Evolutionary conservation across 1,140 invertebrate genomes (phyloP).

Genomic region (Platyscapa corneri): DNA sequence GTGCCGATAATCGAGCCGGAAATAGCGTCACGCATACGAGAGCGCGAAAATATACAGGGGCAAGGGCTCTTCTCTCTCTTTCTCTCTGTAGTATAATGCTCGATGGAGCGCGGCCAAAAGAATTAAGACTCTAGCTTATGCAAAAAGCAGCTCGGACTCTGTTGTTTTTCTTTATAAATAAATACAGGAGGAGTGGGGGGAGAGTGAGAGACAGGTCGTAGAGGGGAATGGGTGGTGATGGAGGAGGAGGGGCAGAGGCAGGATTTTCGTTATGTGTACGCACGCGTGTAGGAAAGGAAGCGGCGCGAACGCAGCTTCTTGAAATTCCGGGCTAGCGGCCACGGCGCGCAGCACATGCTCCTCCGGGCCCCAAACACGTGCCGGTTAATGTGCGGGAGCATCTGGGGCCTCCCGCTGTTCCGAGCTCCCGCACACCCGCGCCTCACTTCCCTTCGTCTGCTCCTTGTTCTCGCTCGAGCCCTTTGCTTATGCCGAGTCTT

Average conservation of each 20-base stretch:
- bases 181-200: background rate
- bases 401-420: background rate
- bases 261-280: background rate
- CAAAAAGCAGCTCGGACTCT: background rate
- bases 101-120: slow-evolving; percentile 51
- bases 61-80: slow-evolving; percentile 29
- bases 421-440: background rate
- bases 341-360: background rate
- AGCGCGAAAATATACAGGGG: slow-evolving; percentile 45
- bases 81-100: background rate
- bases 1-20: slow-evolving; percentile 63
- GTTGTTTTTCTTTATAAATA: slow-evolving; percentile 33
- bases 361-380: slow-evolving; percentile 28
- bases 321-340: no score
- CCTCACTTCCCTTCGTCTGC: background rate
- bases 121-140: slow-evolving; percentile 39
- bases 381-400: background rate
- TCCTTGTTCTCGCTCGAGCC: background rate
- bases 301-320: background rate
- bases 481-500: background rate
- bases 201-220: no score
- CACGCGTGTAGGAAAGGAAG: background rate
- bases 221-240: no score
- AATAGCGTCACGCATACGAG: slow-evolving; percentile 62
- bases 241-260: background rate